Evolutionary conservation across 2,113 vertebrate species (phyloP), one percentile per base, ranked within the genome.

Genomic region (human (Homo sapiens)): DNA sequence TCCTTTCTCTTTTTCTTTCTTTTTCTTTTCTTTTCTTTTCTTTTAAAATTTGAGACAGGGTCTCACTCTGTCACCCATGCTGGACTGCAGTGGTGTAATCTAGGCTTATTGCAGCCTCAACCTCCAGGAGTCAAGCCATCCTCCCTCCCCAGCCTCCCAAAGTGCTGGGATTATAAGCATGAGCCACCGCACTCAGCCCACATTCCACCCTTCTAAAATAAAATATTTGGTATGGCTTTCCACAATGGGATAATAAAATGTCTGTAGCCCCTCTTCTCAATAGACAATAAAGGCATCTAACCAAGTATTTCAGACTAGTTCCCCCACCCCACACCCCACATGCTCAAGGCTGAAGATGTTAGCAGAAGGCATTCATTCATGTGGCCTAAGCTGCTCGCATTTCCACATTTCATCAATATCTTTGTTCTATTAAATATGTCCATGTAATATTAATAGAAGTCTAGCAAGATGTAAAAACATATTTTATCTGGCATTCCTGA

Each of bases 261-360:
- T 30, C 50, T 43, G 30, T 40, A 90, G 40, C 16, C 2, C 43
- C 52, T 59, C 57, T 66, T 76, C 66, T 88, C 30, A 57, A 25
- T 32, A 3, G 5, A 22, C 50, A 64, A 48, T 1, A 35, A 3
- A 32, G 30, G 30, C 16, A n/a, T 43, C 22, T 27, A 87, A 75
- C 45, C 2, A 18, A 82, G 13, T 48, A 64, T 59, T 66, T 40
- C 12, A 2, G 40, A 89, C 7, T 66, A 35, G 52, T 14, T 16
- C 1, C 7, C 25, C 5, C 0, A 25, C 8, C 8, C 7, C 38
- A 2, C 0, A 32, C 25, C 3, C 14, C 23, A 48, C 4, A 76
- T n/a, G 40, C 27, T 27, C 12, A 66, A 22, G 22, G 43, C 81
- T 38, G n/a, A 81, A 80, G 23, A 48, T 35, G 35, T 38, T 38